Evolutionary conservation across 2,797 vertebrate species (phyloP).

Genomic region (Lacerta viridis): DNA sequence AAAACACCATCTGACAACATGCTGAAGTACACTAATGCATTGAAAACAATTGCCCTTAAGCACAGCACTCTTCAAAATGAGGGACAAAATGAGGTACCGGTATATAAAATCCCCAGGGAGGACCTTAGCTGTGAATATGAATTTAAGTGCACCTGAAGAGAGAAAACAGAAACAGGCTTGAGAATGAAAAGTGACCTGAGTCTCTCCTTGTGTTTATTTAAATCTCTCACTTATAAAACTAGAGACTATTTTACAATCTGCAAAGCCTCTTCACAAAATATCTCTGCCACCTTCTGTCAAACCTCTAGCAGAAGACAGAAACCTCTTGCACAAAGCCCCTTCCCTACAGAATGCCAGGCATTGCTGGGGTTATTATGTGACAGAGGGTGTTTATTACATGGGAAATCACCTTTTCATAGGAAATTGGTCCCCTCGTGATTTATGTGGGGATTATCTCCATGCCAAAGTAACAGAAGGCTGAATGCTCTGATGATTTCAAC

Average conservation of each 20-base stretch:
- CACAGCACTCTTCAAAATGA: slow-evolving; percentile 24
- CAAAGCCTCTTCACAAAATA: neutral
- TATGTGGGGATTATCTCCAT: slow-evolving; percentile 18
- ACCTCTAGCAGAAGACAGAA: neutral
- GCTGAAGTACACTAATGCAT: slow-evolving; percentile 27
- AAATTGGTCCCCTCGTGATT: slow-evolving; percentile 6
- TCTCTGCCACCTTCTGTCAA: neutral
- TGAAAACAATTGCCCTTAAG: slow-evolving; percentile 37
- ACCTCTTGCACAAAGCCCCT: neutral
- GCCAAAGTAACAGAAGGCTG: slow-evolving; percentile 13
- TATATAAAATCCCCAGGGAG: slow-evolving; percentile 26
- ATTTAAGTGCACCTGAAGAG: slow-evolving; percentile 21
- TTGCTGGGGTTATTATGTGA: neutral
- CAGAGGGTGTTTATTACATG: neutral
- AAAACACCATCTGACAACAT: slow-evolving; percentile 49
- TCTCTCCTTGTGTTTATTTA: neutral
- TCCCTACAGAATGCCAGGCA: neutral
- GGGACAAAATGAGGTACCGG: slow-evolving; percentile 30
- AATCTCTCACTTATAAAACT: slow-evolving; percentile 9
- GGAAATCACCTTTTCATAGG: slow-evolving; percentile 12
- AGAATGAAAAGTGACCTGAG: slow-evolving; percentile 9
- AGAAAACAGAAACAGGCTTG: slow-evolving; percentile 15
- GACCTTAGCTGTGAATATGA: slow-evolving; percentile 23
- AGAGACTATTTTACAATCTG: neutral
- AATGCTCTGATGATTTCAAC: slow-evolving; percentile 3